Base-by-base conservation (phyloP, 1,140 invertebrate genomes). In the Pogonomyrmex californicus region DNA sequence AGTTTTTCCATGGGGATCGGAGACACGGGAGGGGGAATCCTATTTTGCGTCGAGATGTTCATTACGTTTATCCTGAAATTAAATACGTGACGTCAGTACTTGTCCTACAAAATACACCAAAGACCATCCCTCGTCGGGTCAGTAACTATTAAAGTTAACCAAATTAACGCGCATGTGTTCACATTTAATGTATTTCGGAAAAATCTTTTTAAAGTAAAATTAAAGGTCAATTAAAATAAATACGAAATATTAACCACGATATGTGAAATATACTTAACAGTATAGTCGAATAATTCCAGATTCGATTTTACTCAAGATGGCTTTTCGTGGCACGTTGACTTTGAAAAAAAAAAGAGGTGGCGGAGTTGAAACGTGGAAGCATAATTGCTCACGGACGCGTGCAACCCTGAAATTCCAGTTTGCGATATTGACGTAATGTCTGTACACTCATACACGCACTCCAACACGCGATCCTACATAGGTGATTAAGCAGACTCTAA, bases 21-120 rank as follows among this genome's bases (percentile, higher is more conserved):
- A 93, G 90, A 79, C 93, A 95, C 93, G 93, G 94, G 93, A 95
- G 94, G 94, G 94, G 94, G 94, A 92, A 94, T 81, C 49, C 56
- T 90, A 71, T 51, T 81, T 51, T 68, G 38, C 58, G 62, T 87
- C 51, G 78, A 68, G 63, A 70, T 79, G 44, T 30, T 65, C 56
- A 60, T 60, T 56, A 65, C 44, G 60, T 54, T 66, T 68, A 41
- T 3, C 14, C 4, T 73, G 36, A 14, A 65, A 83, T 73, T 83
- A 62, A 60, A 60, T 83, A 62, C 56, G 41, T 47, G 36, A 30
- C 30, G 51, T 68, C 14, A 82, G 14, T 58, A 17, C 68, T 71
- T 47, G 54, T 51, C 1, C 17, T 38, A n/a, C 1, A 36, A 47
- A 65, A 6, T 14, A n/a, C 36, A 1, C 3, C 41, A 5, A 23